Evolutionary conservation across 2,113 vertebrate genomes (phyloP), one percentile per base, ranked within the genome.

Genomic region (Emydocephalus ijimae): DNA sequence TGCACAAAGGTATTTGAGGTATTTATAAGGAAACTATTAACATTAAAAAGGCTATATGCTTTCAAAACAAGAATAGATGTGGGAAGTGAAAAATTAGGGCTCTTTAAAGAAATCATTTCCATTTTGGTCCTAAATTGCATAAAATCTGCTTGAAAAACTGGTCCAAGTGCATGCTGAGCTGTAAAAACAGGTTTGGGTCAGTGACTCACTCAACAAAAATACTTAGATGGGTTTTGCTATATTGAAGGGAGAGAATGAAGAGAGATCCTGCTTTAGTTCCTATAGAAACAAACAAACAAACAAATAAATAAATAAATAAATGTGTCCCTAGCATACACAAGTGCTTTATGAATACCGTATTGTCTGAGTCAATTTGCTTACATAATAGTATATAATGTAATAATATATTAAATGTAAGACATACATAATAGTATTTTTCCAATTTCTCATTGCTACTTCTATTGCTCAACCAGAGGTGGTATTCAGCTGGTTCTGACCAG

Each of bases 11-110:
- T 90, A 96, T 96, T 91, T 92, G 90, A 95, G 92, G 94, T 95
- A 96, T 94, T 95, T 95, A 94, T 94, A 95, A 88, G 91, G 95
- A 96, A 95, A 96, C 87, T 92, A 88, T 90, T 95, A 94, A 95
- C 81, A 92, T 91, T 59, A 89, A 0, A 45, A 90, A 88, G 93
- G 92, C 94, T 93, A 81, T 52, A 74, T 94, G 94, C 93, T 92
- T 96, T 52, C 45, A 94, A 93, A 95, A 92, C 54, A 14, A 55
- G 93, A 87, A 92, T 90, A 90, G 56, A 1, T 48, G 43, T 90
- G 92, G 92, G 96, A 94, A 96, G 93, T 92, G 96, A 96, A 95
- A 95, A 92, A 94, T 94, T 95, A 92, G 61, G 59, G 89, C 12
- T 14, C 91, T 91, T 94, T 95, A 52, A 29, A 45, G 52, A 88